Evolutionary conservation across 2,888 invertebrate genomes (phyloP), one percentile per base, ranked within the genome.

Genomic region (Plebejus anna): DNA sequence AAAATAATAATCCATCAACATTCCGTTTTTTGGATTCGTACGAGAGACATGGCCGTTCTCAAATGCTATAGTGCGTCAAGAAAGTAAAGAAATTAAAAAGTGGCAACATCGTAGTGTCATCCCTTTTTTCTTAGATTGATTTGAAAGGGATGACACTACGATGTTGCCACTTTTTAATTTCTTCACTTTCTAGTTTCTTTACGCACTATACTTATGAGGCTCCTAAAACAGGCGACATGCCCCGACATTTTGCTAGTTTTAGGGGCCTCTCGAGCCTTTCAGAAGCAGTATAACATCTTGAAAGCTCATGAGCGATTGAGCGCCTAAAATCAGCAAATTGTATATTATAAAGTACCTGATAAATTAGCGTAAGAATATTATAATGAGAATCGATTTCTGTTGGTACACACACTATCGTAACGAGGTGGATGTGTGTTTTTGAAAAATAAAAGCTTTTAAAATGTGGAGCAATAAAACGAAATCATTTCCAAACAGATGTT

Each of bases 381-480:
- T 22, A 82, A 82, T 80, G 82, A 82, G 80, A 82, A 82, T 81
- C 78, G 78, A 81, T 81, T 87, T 88, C 87, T 89, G 89, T 88
- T 89, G 88, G 83, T 86, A 89, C 88, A 90, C 89, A 88, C 87
- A 87, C 84, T 81, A 83, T 86, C 86, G 83, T 87, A 86, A 85
- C 82, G 82, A 84, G 83, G 84, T 85, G 84, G 86, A 84, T 83
- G 85, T 86, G 86, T 88, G 88, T 87, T 87, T 87, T 87, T 86
- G 86, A 84, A 85, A 73, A 55, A 73, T 73, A 72, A 73, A 87
- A 84, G 89, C 89, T 89, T 89, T 84, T 86, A 87, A 88, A 86
- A 86, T 88, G 87, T 89, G 89, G 88, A 90, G 89, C 90, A 90
- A 90, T 90, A 90, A 89, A 89, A 85, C 84, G 84, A 88, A 88